Percentiles rank a stretch among this genome's conserved stretches.
Evolutionary conservation across 2,888 invertebrate genomes (phyloP).

Genomic region (Boloria selene): DNA sequence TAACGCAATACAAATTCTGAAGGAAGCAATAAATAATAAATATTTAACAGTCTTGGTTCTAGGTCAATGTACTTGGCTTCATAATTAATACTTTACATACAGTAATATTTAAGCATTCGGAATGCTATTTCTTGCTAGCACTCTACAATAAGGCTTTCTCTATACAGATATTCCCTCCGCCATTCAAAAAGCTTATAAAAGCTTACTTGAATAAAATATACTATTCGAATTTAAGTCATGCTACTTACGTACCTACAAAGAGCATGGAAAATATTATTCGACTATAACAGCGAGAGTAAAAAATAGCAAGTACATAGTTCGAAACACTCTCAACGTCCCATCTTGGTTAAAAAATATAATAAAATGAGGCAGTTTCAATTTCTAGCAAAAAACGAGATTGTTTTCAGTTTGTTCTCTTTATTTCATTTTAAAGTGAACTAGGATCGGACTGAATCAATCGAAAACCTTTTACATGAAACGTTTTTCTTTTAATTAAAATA

Average conservation of each 20-base stretch:
- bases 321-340: slow-evolving; percentile 7
- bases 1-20: slow-evolving; percentile 7
- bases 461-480: slow-evolving; percentile 14
- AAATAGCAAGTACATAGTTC: slow-evolving; percentile 4
- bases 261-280: slow-evolving; percentile 22
- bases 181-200: slow-evolving; percentile 21
- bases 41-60: slow-evolving; percentile 14
- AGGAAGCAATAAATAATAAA: neutral
- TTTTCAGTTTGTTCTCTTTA: slow-evolving; percentile 23
- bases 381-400: slow-evolving; percentile 31
- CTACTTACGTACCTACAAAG: slow-evolving; percentile 18
- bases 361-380: slow-evolving; percentile 31
- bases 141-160: slow-evolving; percentile 4
- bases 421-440: slow-evolving; percentile 20
- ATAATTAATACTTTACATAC: slow-evolving; percentile 3
- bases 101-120: slow-evolving; percentile 2
- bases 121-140: neutral
- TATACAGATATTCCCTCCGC: slow-evolving; percentile 11
- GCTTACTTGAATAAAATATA: slow-evolving; percentile 25
- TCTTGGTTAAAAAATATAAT: slow-evolving; percentile 30
- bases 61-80: neutral
- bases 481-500: slow-evolving; percentile 6
- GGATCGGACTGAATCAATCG: slow-evolving; percentile 12
- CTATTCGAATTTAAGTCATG: slow-evolving; percentile 18
- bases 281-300: slow-evolving; percentile 9